phyloP scores from a whole-genome alignment of 2,113 vertebrate species.

The Poeciliopsis turrubarensis region DNA sequence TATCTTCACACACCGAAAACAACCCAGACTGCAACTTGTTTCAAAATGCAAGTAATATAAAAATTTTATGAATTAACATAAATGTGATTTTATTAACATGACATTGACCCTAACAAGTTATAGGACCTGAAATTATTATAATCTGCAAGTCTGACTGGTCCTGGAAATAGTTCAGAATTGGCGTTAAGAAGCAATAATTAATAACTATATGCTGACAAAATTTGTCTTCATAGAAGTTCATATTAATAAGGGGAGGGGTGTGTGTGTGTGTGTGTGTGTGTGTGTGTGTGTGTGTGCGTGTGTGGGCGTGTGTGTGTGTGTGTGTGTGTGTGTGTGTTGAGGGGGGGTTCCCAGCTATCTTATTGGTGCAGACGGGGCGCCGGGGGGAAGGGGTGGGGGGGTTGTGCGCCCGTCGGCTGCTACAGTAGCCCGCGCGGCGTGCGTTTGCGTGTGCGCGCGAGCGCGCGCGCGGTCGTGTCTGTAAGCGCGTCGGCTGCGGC shows the following conservation, averaged over 20 bases:
- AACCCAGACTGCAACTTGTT: not conserved
- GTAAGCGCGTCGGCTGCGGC: slow-evolving; percentile 61
- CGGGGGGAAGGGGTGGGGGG: not conserved
- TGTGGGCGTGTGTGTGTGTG: no score
- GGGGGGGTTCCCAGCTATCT: slow-evolving; percentile 28
- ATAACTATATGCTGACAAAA: not conserved
- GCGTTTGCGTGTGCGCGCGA: not conserved
- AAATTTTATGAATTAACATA: not conserved
- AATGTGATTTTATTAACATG: not conserved
- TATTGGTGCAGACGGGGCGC: slow-evolving; percentile 66
- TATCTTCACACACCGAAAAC: not conserved
- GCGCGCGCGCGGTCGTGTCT: slow-evolving; percentile 38
- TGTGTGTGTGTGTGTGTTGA: no score
- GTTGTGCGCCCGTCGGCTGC: slow-evolving; percentile 66
- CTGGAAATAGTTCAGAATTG: no score
- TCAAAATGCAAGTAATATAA: no score
- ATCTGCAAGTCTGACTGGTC: not conserved
- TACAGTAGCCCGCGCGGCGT: slow-evolving; percentile 46
- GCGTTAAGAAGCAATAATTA: not conserved
- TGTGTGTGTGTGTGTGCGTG: no score
- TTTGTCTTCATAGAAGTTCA: slow-evolving; percentile 2
- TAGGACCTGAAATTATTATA: not conserved
- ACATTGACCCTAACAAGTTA: not conserved
- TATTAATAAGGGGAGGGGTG: not conserved
- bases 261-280: no score